Evolutionary conservation across 2,113 vertebrate species (phyloP).

Genomic region (Columba janthina): DNA sequence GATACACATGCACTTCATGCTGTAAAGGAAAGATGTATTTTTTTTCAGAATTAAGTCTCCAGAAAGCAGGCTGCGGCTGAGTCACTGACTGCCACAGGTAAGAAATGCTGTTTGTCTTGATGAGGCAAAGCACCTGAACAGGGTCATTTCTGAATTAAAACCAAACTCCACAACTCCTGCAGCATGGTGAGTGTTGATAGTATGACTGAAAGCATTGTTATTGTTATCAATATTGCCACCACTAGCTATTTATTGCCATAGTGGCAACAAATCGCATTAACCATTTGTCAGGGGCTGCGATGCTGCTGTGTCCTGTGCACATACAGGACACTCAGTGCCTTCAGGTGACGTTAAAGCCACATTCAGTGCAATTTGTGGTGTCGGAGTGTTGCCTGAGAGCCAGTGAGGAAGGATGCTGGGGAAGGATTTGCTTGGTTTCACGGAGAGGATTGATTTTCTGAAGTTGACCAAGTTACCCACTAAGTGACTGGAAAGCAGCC

Average conservation of each 20-base stretch:
- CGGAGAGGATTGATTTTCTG: background rate
- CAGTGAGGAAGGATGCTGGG: background rate
- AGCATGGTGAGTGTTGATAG: background rate
- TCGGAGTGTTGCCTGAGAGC: background rate
- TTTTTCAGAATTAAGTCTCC: background rate
- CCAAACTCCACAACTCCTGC: background rate
- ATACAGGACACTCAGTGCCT: fast-evolving
- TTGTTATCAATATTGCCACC: fast-evolving
- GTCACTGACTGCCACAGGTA: background rate
- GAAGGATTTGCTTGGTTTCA: background rate
- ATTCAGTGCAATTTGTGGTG: background rate
- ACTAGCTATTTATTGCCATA: background rate
- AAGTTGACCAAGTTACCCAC: background rate
- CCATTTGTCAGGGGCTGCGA: fast-evolving
- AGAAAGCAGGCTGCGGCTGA: background rate
- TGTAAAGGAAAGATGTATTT: background rate
- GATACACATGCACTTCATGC: fast-evolving
- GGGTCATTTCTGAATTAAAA: too few relatives aligned
- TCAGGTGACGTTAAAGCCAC: background rate
- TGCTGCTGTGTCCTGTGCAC: background rate
- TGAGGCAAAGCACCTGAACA: fast-evolving
- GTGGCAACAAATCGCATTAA: background rate
- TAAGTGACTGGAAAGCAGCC: background rate
- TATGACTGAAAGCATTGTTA: background rate
- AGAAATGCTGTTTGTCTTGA: too few relatives aligned